Evolutionary conservation across 2,113 vertebrate species (phyloP).

Genomic region (Mungos mungo): DNA sequence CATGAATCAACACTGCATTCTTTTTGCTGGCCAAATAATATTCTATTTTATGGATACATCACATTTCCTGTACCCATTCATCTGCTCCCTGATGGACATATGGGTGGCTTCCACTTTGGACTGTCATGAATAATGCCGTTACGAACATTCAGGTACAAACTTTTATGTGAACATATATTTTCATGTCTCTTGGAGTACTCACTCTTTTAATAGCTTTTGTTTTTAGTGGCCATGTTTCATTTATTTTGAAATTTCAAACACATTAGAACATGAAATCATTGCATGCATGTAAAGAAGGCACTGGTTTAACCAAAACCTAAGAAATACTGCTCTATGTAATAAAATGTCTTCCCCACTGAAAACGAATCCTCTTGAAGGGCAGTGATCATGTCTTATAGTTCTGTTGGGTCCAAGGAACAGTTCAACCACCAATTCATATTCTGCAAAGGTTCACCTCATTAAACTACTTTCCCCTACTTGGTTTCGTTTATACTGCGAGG

Average conservation of each 20-base stretch:
- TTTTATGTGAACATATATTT: background rate
- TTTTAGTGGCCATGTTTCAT: background rate
- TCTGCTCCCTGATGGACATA: rapidly evolving
- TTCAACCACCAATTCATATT: background rate
- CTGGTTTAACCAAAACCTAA: background rate
- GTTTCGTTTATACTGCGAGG: background rate
- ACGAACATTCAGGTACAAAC: background rate
- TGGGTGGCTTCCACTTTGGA: background rate
- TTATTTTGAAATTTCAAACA: background rate
- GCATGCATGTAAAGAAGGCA: background rate
- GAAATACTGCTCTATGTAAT: background rate
- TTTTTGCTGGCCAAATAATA: background rate
- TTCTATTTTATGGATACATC: rapidly evolving
- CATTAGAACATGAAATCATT: background rate
- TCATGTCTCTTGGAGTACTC: background rate
- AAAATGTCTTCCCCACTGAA: rapidly evolving
- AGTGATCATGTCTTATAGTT: background rate
- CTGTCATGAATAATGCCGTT: rapidly evolving
- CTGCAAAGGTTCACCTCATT: rapidly evolving
- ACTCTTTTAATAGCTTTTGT: background rate
- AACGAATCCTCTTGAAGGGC: background rate
- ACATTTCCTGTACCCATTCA: too few relatives aligned
- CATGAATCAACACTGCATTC: background rate
- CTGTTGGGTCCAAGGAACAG: background rate
- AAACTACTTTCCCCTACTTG: background rate